Conservation (phyloP, 2,113 vertebrate genomes). For the Dissostichus mawsoni region DNA sequence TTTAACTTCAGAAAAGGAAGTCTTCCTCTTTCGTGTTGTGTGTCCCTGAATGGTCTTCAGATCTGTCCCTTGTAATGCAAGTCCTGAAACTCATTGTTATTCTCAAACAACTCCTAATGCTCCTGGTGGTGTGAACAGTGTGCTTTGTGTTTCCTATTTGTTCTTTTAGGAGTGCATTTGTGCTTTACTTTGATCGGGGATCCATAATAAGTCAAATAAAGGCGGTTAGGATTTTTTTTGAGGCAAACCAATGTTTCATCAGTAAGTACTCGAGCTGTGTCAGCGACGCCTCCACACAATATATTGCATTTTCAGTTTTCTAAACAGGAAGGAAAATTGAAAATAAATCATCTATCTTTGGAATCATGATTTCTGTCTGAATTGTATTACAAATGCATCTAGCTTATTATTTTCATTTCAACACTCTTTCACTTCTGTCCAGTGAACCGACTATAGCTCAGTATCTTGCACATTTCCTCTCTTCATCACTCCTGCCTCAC, state of each 20-base stretch:
- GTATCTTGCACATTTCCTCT: constrained; percentile 17
- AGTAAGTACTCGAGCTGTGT: constrained; percentile 13
- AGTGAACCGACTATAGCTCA: constrained; percentile 6
- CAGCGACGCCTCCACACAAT: not conserved
- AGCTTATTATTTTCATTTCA: not conserved
- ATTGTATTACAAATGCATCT: not conserved
- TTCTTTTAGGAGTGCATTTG: constrained; percentile 19
- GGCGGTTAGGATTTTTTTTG: constrained; percentile 1
- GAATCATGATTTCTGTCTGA: not conserved
- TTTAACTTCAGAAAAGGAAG: not conserved
- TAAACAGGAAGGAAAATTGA: constrained; percentile 20
- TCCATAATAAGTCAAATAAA: constrained; percentile 20
- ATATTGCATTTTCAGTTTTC: constrained; percentile 39
- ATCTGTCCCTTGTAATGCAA: constrained; percentile 25
- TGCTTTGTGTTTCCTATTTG: not conserved
- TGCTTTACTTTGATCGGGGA: constrained; percentile 44
- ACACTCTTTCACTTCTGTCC: constrained; percentile 1
- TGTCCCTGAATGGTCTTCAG: constrained; percentile 14
- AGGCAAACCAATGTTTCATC: constrained; percentile 33
- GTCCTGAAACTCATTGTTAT: constrained; percentile 15
- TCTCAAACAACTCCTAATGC: constrained; percentile 5
- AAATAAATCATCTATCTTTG: constrained; percentile 14
- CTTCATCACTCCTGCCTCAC: constrained; percentile 15
- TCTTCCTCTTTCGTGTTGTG: not conserved
- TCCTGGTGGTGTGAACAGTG: not conserved